phyloP scores from a whole-genome alignment of 64 coral and sea anemone species.

The Montipora capricornis region DNA sequence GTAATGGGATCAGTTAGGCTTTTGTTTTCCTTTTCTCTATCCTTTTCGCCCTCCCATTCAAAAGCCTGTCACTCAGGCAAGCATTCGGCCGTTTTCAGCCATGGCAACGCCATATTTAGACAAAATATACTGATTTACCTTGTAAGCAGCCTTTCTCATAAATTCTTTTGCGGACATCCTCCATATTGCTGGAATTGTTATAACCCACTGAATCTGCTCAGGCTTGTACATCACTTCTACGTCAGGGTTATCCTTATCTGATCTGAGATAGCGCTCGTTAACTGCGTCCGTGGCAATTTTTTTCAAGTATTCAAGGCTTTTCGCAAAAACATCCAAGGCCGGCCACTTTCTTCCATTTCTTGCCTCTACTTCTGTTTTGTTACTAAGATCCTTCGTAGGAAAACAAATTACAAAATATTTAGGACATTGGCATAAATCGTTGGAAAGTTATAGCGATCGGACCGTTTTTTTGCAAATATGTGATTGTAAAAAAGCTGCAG shows the following conservation, averaged over 20 bases:
- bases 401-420: not conserved
- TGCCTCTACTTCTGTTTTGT: slow-evolving; percentile 54
- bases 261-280: slow-evolving; percentile 28
- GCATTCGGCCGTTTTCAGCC: no score
- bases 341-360: slow-evolving; percentile 55
- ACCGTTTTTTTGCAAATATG: no score
- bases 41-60: no score
- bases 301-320: slow-evolving; percentile 38
- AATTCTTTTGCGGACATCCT: slow-evolving; percentile 37
- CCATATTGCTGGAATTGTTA: slow-evolving; percentile 71
- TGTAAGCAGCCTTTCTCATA: slow-evolving; percentile 64
- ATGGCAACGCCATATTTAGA: no score
- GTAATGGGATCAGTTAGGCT: no score
- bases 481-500: no score
- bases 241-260: slow-evolving; percentile 38
- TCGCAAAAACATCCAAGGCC: slow-evolving; percentile 52
- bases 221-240: slow-evolving; percentile 37
- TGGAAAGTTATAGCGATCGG: no score
- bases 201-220: slow-evolving; percentile 45
- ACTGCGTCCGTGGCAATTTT: slow-evolving; percentile 1
- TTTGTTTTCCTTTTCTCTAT: no score
- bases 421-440: no score
- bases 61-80: no score
- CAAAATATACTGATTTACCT: not conserved
- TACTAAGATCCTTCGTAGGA: slow-evolving; percentile 33